Percentiles rank a stretch among this genome's conserved stretches.
These are phyloP conservation scores for Pelochelys cantorii DNA, from an alignment of 2,797 vertebrate species.

Conservation along the genomic window DNA sequence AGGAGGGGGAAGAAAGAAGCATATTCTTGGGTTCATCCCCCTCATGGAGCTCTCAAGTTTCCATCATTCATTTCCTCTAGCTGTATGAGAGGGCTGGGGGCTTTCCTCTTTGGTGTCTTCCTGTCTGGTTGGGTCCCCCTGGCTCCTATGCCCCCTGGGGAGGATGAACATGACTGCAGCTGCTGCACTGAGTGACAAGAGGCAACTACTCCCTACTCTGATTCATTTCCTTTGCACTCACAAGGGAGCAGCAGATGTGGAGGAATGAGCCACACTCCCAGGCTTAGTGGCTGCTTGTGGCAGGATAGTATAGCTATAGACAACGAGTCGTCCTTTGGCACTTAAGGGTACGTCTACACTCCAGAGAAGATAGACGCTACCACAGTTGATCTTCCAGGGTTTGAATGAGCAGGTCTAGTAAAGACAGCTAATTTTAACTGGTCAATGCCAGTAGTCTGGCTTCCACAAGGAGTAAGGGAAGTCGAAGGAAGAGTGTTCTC, in stretches of 20 bases:
- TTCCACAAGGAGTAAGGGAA: no score
- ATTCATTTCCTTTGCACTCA: background rate
- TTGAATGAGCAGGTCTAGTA: no score
- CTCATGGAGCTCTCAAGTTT: rapidly evolving
- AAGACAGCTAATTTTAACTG: no score
- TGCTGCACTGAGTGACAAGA: background rate
- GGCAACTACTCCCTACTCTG: no score
- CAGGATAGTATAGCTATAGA: rapidly evolving
- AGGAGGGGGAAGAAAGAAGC: no score
- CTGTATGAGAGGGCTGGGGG: background rate
- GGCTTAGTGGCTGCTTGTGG: background rate
- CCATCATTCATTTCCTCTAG: background rate
- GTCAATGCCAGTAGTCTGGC: no score
- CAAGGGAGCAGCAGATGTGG: background rate
- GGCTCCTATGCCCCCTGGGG: background rate
- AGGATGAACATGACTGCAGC: background rate
- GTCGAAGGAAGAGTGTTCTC: no score
- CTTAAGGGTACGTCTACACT: no score
- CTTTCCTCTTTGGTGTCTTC: rapidly evolving
- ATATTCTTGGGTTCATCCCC: background rate
- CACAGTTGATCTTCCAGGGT: no score
- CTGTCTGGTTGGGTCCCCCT: background rate
- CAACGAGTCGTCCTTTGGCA: no score
- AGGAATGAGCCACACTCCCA: background rate
- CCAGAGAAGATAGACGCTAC: no score